Evolutionary conservation across 2,888 invertebrate genomes (phyloP).

Genomic region (Cecidostiba fungosa): DNA sequence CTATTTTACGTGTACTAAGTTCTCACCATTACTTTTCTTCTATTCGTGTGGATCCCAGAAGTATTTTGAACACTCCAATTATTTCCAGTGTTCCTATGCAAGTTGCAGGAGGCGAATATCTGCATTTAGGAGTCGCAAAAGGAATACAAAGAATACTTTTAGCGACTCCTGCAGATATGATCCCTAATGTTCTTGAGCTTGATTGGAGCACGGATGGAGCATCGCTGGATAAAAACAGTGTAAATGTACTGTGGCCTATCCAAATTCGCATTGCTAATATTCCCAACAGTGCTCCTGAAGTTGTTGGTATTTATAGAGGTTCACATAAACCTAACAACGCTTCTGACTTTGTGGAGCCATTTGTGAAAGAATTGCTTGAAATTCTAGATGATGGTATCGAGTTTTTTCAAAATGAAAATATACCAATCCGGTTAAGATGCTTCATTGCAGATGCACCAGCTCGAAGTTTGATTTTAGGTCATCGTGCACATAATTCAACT

Average conservation of each 20-base stretch:
- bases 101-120: slow-evolving; percentile 21
- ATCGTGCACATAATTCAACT: slow-evolving; percentile 16
- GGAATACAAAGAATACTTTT: background rate
- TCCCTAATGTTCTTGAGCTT: background rate
- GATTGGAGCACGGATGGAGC: background rate
- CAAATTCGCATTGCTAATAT: slow-evolving; percentile 26
- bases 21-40: background rate
- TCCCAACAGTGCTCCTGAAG: background rate
- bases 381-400: background rate
- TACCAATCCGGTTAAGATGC: background rate
- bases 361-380: background rate
- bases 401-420: background rate
- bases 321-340: background rate
- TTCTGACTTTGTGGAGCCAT: background rate
- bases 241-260: slow-evolving; percentile 16
- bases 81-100: background rate
- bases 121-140: background rate
- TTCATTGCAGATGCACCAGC: slow-evolving; percentile 40
- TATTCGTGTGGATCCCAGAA: background rate
- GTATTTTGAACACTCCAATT: background rate
- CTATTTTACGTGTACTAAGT: background rate
- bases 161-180: background rate
- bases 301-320: slow-evolving; percentile 9
- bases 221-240: background rate
- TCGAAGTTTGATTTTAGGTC: slow-evolving; percentile 16